Evolutionary conservation across 1,140 invertebrate species (phyloP), one percentile per base, ranked within the genome.

Genomic region (Drosophila ficusphila): DNA sequence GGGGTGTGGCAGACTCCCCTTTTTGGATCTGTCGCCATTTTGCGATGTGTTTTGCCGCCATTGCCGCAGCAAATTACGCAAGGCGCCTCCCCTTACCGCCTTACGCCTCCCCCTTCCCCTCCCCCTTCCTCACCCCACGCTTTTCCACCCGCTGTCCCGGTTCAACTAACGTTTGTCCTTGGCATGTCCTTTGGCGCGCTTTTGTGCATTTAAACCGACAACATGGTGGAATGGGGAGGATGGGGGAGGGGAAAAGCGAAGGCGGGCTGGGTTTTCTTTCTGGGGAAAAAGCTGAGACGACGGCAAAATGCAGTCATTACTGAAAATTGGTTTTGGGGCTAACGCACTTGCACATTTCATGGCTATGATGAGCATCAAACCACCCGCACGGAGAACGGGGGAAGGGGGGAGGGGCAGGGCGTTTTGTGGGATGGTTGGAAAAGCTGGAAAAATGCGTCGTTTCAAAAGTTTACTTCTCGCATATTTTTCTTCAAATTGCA

Each of bases 271-370:
- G n/a, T n/a, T n/a, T n/a, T n/a, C n/a, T 33, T 23, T 23, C 31
- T 31, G 21, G 25, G 23, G 33, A n/a, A 39, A 57, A 51, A 68
- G 64, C 64, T 52, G 68, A 51, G 61, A 76, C 48, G 71, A 88
- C 82, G 82, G 74, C 82, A 86, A 85, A 85, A 85, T 85, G 81
- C 81, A 88, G 82, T 88, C 82, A 88, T 88, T 88, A 88, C 82
- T 86, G 82, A 88, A 88, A 88, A 88, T 88, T 88, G 82, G 82
- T 88, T 88, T 88, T 88, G 82, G 82, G 82, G 82, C 82, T 88
- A 88, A 88, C 82, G 82, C 82, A 88, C 82, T 88, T 88, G 81
- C 81, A 85, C 79, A 83, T 79, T 83, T 85, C 79, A 83, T 86
- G 82, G 81, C 77, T 88, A 86, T 83, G 75, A 82, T 67, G 75